Evolutionary conservation across 2,797 vertebrate genomes (phyloP), one percentile per base, ranked within the genome.

Genomic region (Paratrypauchen microcephalus): DNA sequence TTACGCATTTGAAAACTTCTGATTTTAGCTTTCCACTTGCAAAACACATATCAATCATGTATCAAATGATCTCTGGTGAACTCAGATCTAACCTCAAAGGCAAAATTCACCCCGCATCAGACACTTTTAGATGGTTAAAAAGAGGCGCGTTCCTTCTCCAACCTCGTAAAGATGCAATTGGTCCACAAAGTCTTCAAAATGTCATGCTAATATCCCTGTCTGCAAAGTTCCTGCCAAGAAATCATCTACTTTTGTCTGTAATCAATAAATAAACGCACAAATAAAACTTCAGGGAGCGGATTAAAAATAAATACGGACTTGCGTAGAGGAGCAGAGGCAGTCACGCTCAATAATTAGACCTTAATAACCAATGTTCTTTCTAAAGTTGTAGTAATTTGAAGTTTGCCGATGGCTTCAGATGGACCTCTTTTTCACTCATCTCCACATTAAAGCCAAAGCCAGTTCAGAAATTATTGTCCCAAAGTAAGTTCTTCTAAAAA

Each of bases 401-500:
- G 83, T 85, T 86, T 90, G 88, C 89, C 85, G 86, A 92, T 91
- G 91, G 91, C 88, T 92, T 88, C 86, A 87, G 82, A 91, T 87
- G 89, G 86, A 76, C 87, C 78, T 84, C 39, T 90, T 89, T 90
- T 77, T 89, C 78, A 88, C 90, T 93, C 87, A 92, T 94, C 92
- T 93, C 83, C 80, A 93, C 88, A 91, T 92, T 84, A 94, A 94
- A 93, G 82, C 70, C 18, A 2, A 36, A 61, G 77, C 89, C 41
- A 88, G 90, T 93, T 92, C 89, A 89, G 89, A 94, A 93, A 93
- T 91, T 92, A 89, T 93, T 93, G 91, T 93, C 91, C 90, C 91
- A 93, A 91, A 93, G 91, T 91, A 93, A 92, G 92, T 92, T 93
- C 90, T 89, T 93, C 90, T 90, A 87, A 93, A 63, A 92, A 92